Base-by-base conservation (phyloP, 1,140 invertebrate species). In the Brachionus asplanchnoidis region DNA sequence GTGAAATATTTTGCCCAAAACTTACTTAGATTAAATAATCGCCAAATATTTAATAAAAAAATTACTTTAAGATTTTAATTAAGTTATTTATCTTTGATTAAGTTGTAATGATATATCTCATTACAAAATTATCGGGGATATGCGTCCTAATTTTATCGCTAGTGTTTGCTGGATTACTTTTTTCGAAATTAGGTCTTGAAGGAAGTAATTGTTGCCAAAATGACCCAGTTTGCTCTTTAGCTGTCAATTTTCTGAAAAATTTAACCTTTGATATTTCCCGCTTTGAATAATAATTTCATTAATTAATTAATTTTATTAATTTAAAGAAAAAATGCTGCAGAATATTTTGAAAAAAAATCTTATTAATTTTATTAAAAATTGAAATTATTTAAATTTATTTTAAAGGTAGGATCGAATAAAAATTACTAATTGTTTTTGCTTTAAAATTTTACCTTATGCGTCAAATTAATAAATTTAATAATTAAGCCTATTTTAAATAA, bases 51-150 rank as follows among this genome's bases (percentile, higher is more conserved):
- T 23, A 60, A 26, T 9, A 60, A 60, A 14, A 17, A 60, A 60
- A 60, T 60, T 60, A 60, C 53, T 20, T 60, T 60, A 60, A 60
- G 53, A 26, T 60, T 60, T 60, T 60, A 60, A 60, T 60, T 60
- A 60, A 60, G 53, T 60, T 60, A 60, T 60, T 60, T 60, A 60
- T 60, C 53, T 60, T 60, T 60, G 53, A 60, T 68, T 32, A 68
- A 68, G 32, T 68, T 68, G 66, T 40, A 68, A 68, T 68, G 66
- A 68, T 68, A 68, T 68, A 68, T 68, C 32, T 68, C 28, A 32
- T 68, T 68, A 68, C 66, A 68, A 68, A 68, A 68, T 68, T 68
- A 68, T 68, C 66, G 66, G 66, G 66, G 66, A 68, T 68, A 68
- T 40, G 66, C 32, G 32, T 32, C 26, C 66, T n/a, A 68, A 32